phyloP scores from a whole-genome alignment of 2,888 invertebrate genomes.

The Reticulitermes lucifugus region DNA sequence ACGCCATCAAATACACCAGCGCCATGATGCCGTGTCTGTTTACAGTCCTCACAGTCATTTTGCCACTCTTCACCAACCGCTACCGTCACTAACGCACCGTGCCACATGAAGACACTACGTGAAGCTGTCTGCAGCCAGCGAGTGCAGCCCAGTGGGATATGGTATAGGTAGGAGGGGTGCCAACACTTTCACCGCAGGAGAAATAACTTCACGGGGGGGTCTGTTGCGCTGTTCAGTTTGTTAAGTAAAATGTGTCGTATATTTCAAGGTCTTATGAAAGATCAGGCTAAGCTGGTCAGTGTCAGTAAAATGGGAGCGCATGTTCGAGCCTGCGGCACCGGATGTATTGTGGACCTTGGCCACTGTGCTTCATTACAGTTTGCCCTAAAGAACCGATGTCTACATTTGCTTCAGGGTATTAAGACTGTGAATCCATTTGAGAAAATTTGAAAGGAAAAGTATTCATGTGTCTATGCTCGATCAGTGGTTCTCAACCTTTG shows the following conservation, averaged over 20 bases:
- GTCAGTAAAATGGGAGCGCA: not conserved
- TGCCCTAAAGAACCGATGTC: too few relatives aligned
- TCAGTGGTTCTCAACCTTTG: too few relatives aligned
- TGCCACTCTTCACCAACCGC: not conserved
- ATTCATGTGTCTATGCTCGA: too few relatives aligned
- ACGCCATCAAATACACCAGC: not conserved
- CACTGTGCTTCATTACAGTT: too few relatives aligned
- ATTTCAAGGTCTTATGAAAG: conserved; percentile 1
- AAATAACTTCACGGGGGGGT: not conserved
- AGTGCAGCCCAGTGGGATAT: not conserved
- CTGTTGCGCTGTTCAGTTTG: not conserved
- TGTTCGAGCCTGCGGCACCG: too few relatives aligned
- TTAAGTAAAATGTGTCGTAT: not conserved
- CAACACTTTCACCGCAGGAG: not conserved
- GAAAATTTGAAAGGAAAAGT: too few relatives aligned
- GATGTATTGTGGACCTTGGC: too few relatives aligned
- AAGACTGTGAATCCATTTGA: too few relatives aligned
- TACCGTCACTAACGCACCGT: not conserved
- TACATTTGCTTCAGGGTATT: too few relatives aligned
- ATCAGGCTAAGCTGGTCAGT: not conserved
- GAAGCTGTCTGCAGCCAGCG: not conserved
- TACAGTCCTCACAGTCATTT: too few relatives aligned
- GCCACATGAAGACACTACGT: not conserved
- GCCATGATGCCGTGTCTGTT: not conserved
- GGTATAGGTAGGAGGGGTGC: not conserved